Evolutionary conservation across 2,797 vertebrate species (phyloP).

Genomic region (Pristis pectinata): DNA sequence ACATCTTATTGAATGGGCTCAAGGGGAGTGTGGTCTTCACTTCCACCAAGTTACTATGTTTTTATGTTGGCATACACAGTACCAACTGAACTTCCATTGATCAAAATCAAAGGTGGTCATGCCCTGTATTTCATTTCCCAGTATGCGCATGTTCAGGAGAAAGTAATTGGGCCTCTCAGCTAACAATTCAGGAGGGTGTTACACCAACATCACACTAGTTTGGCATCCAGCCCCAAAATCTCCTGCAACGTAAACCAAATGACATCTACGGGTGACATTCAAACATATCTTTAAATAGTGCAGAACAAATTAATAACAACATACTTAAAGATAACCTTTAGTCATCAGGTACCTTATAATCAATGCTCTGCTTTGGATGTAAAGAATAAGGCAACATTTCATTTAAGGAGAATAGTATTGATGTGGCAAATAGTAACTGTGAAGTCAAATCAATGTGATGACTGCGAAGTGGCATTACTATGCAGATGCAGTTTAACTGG

Average conservation of each 20-base stretch:
- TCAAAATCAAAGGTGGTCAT: neutral
- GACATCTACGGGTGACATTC: neutral
- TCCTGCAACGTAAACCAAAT: neutral
- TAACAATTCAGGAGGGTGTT: neutral
- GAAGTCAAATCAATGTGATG: neutral
- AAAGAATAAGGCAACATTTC: neutral
- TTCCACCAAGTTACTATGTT: no score
- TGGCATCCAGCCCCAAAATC: neutral
- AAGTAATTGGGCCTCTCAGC: neutral
- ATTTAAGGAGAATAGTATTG: neutral
- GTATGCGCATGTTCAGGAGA: neutral
- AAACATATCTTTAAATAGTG: neutral
- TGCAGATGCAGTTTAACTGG: neutral
- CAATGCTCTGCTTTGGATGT: neutral
- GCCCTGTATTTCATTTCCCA: neutral
- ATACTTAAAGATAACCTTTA: neutral
- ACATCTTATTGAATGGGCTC: no score
- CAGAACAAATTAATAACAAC: neutral
- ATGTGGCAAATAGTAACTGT: neutral
- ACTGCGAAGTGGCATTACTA: neutral
- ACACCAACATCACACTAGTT: neutral
- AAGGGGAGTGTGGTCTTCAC: no score
- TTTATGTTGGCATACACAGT: neutral
- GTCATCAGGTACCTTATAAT: neutral
- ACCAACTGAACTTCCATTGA: neutral